Base-by-base conservation (phyloP, 2,888 invertebrate species). In the Mesodorylaimus sp. region DNA sequence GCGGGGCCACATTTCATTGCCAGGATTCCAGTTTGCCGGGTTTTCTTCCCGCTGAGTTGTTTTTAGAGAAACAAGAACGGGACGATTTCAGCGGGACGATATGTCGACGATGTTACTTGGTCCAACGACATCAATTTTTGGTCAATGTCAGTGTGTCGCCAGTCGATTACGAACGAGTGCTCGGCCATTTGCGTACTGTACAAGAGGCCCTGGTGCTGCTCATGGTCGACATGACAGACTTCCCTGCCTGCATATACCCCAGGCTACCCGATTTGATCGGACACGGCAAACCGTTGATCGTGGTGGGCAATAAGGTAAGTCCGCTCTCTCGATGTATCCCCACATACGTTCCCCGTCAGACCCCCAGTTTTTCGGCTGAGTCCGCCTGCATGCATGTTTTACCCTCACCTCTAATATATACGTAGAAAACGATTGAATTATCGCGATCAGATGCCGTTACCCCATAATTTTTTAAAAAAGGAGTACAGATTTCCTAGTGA, bases 201-300 rank as follows among this genome's bases (percentile, higher is more conserved):
- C 57, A 63, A 16, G 60, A 59, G 42, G 62, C 66, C n/a, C 51
- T 88, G 28, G 79, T 85, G 1, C 59, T 95, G 19, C 68, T 93
- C 7, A 76, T 93, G 66, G 80, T 95, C 2, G 95, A 95, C 69
- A 71, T 95, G 19, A 71, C 81, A 7, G 93, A 95, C 68, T 81
- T 88, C 64, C 86, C 89, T 0, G 83, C 87, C 62, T 87, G 87
- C 50, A 80, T 95, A 59, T 87, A 86, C 83, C 83, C 55, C 24
- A 56, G 59, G 24, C 54, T 65, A n/a, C 63, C 64, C 5, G 47
- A 58, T 3, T 55, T 64, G 36, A 59, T 66, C 26, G 63, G 64
- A 10, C 50, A 36, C 16, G 45, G 58, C 26, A 63, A 64, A 45
- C 63, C 61, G 7, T 72, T 89, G 42, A 76, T 84, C 57, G 72